Evolutionary conservation across 2,888 invertebrate genomes (phyloP).

Genomic region (Pimpla rufipes): DNA sequence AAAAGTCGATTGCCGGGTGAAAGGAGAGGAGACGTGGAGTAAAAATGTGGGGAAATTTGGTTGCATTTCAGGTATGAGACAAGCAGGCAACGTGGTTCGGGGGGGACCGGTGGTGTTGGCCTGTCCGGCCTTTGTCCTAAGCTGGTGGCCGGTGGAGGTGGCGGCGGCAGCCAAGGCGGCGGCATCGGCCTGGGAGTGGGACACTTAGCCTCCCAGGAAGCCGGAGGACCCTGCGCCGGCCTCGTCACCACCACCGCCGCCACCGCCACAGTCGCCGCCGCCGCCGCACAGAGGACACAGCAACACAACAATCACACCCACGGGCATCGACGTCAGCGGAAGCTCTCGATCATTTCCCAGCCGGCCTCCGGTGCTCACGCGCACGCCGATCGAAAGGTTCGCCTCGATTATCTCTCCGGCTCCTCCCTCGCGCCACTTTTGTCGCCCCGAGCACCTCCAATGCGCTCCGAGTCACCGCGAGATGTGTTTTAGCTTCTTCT

Average conservation of each 20-base stretch:
- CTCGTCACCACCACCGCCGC: slow-evolving; percentile 73
- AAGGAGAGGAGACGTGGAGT: too few relatives aligned
- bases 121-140: slow-evolving; percentile 83
- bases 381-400: slow-evolving; percentile 80
- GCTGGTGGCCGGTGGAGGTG: slow-evolving; percentile 81
- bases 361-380: slow-evolving; percentile 75
- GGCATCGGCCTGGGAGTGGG: slow-evolving; percentile 82
- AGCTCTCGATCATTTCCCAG: slow-evolving; percentile 81
- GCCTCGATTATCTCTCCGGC: not conserved
- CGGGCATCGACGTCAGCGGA: slow-evolving; percentile 82
- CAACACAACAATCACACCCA: slow-evolving; percentile 78
- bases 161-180: slow-evolving; percentile 80
- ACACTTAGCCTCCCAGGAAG: slow-evolving; percentile 83
- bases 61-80: slow-evolving; percentile 84
- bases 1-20: too few relatives aligned
- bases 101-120: slow-evolving; percentile 81
- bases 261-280: slow-evolving; percentile 24
- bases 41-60: too few relatives aligned
- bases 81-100: slow-evolving; percentile 83
- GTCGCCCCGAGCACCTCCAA: too few relatives aligned
- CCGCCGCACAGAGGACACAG: slow-evolving; percentile 75
- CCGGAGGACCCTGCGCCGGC: slow-evolving; percentile 77
- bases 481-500: too few relatives aligned
- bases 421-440: not conserved
- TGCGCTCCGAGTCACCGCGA: too few relatives aligned